Evolutionary conservation across 1,140 invertebrate genomes (phyloP), one percentile per base, ranked within the genome.

Genomic region (Drosophila grimshawi): DNA sequence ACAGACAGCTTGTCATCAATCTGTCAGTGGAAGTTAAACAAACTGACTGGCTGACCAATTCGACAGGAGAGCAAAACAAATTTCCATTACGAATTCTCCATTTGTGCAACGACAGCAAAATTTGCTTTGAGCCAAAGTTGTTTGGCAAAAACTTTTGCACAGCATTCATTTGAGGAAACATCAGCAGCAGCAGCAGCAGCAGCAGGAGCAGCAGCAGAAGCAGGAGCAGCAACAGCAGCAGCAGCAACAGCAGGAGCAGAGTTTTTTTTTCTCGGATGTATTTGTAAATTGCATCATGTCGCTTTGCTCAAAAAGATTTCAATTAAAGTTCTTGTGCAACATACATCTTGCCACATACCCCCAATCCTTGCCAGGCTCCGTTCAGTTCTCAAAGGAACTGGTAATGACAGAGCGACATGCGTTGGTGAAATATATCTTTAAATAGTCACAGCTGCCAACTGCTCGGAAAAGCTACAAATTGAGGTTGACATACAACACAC

Each of bases 81-180:
- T 86, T 86, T 86, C 82, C 78, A 81, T 85, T 86, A 79, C 62
- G 66, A 76, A 83, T 83, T 65, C 49, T 52, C 63, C 41, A 43
- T 72, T 71, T 69, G 32, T 41, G 55, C 49, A 37, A 45, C 48
- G 27, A 27, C 57, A 52, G 62, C 66, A 19, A 19, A 19, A 19
- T 85, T 83, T 85, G 81, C 78, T 86, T 86, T 86, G 63, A 81
- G 78, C 51, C 78, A 78, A 86, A 81, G 81, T 86, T 86, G 75
- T 81, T 86, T 72, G 81, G 65, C 62, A 51, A 59, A 80, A 82
- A 82, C 45, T 81, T 81, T 81, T 61, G 59, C 69, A 51, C 46
- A 60, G 56, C 63, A 65, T 64, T 45, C 59, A 37, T 64, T 55
- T 37, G 41, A 46, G 51, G 48, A 19, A 19, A 1, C 32, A 19